Base-by-base conservation (phyloP, 37 sponge, comb jelly and placozoan genomes). In the Chondrilla cf. caribensis region DNA sequence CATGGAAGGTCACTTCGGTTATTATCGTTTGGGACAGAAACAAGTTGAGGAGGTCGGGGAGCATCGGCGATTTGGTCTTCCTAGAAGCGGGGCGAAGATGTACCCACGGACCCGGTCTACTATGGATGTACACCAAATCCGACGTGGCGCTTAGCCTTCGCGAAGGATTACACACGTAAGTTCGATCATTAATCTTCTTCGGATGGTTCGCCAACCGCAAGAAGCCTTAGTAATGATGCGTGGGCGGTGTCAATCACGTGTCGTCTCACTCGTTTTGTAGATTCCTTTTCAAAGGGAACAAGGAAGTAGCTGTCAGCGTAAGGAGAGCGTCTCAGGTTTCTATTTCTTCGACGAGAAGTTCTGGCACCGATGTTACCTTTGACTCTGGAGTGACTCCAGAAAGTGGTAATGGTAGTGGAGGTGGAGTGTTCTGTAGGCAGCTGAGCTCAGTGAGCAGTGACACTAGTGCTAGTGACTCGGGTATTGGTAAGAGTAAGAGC, bases 41-140 rank as follows among this genome's bases (percentile, higher is more conserved):
- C 73, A 91, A 91, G 85, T 62, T 91, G 62, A 41, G 92, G 36
- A 65, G 92, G 22, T 84, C 85, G 22, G 92, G 92, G 21, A 87
- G 87, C 68, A 81, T 80, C 11, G 92, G 92, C 7, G 83, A 85
- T 42, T 80, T 91, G n/a, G 84, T 91, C 17, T 91, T 91, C 38
- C 58, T 91, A 4, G 92, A 91, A 79, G 87, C 87, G 32, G 92
- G 92, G 3, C 82, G 92, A 15, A 41, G 92, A 51, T 91, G 92
- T 66, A 17, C 9, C 25, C 84, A 84, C 68, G 92, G 92, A 0
- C 88, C 92, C 14, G 92, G 92, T 0, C 79, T 91, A 0, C 78
- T 91, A 83, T 91, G 92, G 92, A 84, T 91, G 85, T 91, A 79
- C 60, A 73, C 82, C 9, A 33, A 78, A 15, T 70, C 85, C 0